Base-by-base conservation (phyloP, 2,888 invertebrate genomes). In the Lissocephala sabroskyi region DNA sequence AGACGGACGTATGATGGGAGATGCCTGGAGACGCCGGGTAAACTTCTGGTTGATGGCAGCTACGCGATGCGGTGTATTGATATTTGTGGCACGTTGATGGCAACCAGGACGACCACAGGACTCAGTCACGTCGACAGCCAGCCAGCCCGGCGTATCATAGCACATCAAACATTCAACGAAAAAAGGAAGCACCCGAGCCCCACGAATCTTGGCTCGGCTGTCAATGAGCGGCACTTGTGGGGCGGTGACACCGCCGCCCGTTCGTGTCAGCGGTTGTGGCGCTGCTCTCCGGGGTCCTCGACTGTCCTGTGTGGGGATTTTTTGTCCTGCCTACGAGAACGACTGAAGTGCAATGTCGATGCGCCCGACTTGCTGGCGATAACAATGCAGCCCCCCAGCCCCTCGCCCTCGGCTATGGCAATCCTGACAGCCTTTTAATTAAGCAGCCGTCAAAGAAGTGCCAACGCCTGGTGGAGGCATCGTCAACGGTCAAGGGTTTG, bases 371-470 rank as follows among this genome's bases (percentile, higher is more conserved):
- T 46, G 50, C 23, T 77, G 64, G 42, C 58, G 74, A 53, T 65
- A 77, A 71, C 71, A 71, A 71, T 70, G 65, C 70, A 66, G 63
- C 77, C 65, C 63, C 47, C 52, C 33, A 11, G 33, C 10, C 17
- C 29, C 37, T 39, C 39, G 50, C 56, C 56, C 63, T n/a, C n/a
- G n/a, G n/a, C n/a, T n/a, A n/a, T n/a, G n/a, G n/a, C n/a, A n/a
- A 63, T 66, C 77, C 74, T 71, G 71, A 71, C 71, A 77, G 71
- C 77, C 74, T 77, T 71, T 71, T 71, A 71, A 71, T 71, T 71
- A 71, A 71, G 75, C 61, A 71, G 66, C 77, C 77, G 77, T 71
- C 71, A 77, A 74, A 74, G 77, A 74, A n/a, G n/a, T n/a, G n/a
- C n/a, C n/a, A n/a, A n/a, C n/a, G n/a, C n/a, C n/a, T n/a, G n/a